phyloP scores from a whole-genome alignment of 2,113 vertebrate species.

The Sturnira hondurensis region DNA sequence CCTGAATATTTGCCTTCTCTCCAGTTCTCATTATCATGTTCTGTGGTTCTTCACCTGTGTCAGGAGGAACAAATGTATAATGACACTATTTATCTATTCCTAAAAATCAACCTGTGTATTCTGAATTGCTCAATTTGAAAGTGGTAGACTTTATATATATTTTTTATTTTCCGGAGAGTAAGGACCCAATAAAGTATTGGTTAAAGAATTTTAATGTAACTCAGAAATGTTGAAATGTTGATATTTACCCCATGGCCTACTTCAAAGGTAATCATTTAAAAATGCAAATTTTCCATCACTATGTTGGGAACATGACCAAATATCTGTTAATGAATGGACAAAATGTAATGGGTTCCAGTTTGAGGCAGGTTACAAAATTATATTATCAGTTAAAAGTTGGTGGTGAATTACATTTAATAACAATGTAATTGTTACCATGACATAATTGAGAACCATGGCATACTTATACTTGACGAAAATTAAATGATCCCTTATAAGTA shows the following conservation, averaged over 20 bases:
- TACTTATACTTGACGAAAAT: slow-evolving; percentile 19
- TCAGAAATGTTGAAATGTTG: background rate
- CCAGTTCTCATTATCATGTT: background rate
- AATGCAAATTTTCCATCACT: slow-evolving; percentile 2
- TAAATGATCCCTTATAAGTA: slow-evolving; percentile 17
- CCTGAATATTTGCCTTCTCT: background rate
- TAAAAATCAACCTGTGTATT: background rate
- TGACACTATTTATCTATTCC: background rate
- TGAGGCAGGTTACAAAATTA: slow-evolving; percentile 22
- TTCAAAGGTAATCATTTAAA: slow-evolving; percentile 36
- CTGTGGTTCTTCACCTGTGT: background rate
- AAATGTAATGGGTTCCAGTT: background rate
- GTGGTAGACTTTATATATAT: background rate
- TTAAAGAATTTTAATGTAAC: slow-evolving; percentile 2
- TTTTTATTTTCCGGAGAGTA: background rate
- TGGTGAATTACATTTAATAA: background rate
- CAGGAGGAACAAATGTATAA: background rate
- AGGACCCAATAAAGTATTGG: background rate
- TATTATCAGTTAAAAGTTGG: slow-evolving; percentile 26
- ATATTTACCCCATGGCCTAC: background rate
- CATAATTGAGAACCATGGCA: background rate
- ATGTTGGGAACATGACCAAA: background rate
- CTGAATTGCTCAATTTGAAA: background rate
- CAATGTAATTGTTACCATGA: too few species aligned
- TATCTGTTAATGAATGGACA: background rate